phyloP scores from a whole-genome alignment of 2,797 vertebrate species.

The Bradypodion pumilum region DNA sequence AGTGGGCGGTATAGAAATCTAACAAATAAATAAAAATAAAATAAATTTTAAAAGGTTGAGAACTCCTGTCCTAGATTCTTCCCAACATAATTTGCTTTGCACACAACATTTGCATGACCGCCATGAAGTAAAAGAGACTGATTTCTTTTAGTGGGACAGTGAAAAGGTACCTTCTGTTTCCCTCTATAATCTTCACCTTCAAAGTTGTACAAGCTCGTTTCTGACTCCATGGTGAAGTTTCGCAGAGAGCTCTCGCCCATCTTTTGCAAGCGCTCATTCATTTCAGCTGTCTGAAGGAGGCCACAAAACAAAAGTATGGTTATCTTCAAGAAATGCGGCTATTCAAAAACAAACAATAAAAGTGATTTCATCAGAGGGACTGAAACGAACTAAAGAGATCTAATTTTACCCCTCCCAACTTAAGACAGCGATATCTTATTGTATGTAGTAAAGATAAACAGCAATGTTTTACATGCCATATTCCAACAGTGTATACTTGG shows the following conservation, averaged over 20 bases:
- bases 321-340: not conserved
- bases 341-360: not conserved
- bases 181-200: conserved; percentile 91
- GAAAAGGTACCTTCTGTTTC: conserved; percentile 84
- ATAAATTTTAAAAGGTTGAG: too few relatives aligned
- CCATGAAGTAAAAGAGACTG: not conserved
- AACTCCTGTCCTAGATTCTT: not conserved
- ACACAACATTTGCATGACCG: not conserved
- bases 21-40: too few relatives aligned
- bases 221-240: conserved; percentile 87
- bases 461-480: not conserved
- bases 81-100: not conserved
- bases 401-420: not conserved
- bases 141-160: not conserved
- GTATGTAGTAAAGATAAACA: not conserved
- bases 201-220: conserved; percentile 89
- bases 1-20: too few relatives aligned
- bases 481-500: too few relatives aligned
- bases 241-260: conserved; percentile 86
- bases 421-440: not conserved
- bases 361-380: not conserved
- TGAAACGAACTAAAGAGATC: not conserved
- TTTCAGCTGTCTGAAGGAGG: conserved; percentile 82
- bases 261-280: conserved; percentile 86
- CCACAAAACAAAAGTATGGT: not conserved